Evolutionary conservation across 2,113 vertebrate species (phyloP).

Genomic region (Suncus etruscus): DNA sequence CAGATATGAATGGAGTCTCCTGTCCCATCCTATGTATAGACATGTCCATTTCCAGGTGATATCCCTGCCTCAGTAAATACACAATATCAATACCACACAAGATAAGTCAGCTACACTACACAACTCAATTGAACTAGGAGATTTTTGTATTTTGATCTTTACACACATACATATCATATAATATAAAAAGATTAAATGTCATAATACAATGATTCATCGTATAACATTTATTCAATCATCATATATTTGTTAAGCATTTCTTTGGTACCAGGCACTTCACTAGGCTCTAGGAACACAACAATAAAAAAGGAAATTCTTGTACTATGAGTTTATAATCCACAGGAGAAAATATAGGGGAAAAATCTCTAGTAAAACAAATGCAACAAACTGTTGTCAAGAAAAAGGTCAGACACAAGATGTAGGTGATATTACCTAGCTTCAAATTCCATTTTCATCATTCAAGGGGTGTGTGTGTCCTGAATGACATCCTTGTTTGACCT

Average conservation of each 20-base stretch:
- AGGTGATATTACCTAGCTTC: neutral
- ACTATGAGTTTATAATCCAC: neutral
- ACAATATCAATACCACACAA: neutral
- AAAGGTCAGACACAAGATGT: neutral
- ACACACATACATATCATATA: too few species aligned
- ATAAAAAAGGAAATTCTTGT: slow-evolving; percentile 5
- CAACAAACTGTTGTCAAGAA: neutral
- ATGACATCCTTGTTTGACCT: neutral
- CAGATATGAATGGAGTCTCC: neutral
- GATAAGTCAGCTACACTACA: neutral
- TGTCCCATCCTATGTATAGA: neutral
- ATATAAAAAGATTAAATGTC: neutral
- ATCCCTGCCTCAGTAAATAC: neutral
- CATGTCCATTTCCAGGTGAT: neutral
- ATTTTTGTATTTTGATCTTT: neutral
- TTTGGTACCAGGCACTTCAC: neutral
- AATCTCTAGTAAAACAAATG: neutral
- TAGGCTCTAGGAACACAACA: neutral
- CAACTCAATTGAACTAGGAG: neutral
- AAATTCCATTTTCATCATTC: neutral
- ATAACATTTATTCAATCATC: neutral
- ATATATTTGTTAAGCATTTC: neutral
- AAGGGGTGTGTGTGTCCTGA: neutral
- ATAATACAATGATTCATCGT: neutral
- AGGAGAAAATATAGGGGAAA: neutral